Evolutionary conservation across 2,113 vertebrate genomes (phyloP).

Genomic region (Chelonoidis abingdonii): DNA sequence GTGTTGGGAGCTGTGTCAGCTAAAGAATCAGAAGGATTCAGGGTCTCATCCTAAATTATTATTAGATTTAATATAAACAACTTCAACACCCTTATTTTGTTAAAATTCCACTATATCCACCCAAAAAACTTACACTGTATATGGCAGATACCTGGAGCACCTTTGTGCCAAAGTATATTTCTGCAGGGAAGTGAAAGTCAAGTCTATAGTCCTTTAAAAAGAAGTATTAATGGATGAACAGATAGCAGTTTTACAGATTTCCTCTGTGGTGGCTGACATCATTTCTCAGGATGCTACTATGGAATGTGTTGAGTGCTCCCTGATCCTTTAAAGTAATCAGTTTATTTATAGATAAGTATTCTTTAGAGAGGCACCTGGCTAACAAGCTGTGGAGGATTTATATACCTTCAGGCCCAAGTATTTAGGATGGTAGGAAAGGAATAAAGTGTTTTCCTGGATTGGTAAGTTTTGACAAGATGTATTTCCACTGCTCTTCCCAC

Average conservation of each 20-base stretch:
- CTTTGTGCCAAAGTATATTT: neutral
- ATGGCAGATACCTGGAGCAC: neutral
- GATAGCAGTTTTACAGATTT: neutral
- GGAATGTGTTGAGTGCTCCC: neutral
- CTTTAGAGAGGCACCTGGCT: neutral
- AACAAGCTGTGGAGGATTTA: neutral
- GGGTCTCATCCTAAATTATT: neutral
- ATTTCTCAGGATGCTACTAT: neutral
- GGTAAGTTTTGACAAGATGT: neutral
- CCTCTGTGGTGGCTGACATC: neutral
- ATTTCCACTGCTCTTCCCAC: neutral
- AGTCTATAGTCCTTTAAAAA: neutral
- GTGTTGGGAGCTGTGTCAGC: neutral
- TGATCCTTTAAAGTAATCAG: neutral
- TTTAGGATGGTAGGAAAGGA: neutral
- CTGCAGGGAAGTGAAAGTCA: neutral
- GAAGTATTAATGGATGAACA: neutral
- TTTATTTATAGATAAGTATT: neutral
- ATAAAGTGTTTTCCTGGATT: neutral
- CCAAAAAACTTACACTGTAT: neutral
- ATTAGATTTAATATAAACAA: fast-evolving
- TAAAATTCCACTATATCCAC: neutral
- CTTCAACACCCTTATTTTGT: neutral
- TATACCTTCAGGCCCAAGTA: neutral
- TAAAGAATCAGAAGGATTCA: neutral